Conservation (phyloP, 64 coral and sea anemone species). For the Astreopora myriophthalma region DNA sequence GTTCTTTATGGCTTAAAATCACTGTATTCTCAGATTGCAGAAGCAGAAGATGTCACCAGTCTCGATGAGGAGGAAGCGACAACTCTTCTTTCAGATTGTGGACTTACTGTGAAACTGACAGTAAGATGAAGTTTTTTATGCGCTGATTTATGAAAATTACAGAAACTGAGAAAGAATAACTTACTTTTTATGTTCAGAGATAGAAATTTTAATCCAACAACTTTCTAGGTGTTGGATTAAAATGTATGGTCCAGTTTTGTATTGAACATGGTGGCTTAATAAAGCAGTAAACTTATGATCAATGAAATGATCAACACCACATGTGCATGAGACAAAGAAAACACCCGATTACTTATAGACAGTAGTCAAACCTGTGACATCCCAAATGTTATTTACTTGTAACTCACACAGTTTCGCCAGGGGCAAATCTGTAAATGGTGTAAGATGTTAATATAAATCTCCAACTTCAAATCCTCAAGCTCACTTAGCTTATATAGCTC, state of each 20-base stretch:
- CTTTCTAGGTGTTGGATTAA: background rate
- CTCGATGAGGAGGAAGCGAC: slow-evolving; percentile 74
- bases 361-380: background rate
- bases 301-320: background rate
- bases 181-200: background rate
- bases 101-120: background rate
- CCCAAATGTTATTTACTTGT: background rate
- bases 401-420: background rate
- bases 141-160: background rate
- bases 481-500: background rate
- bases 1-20: background rate
- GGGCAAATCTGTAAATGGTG: background rate
- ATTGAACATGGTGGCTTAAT: background rate
- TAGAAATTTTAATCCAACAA: background rate
- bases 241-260: background rate
- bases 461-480: background rate
- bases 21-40: slow-evolving; percentile 45
- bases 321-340: background rate
- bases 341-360: background rate
- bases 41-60: slow-evolving; percentile 54
- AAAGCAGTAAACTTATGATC: background rate
- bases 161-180: background rate
- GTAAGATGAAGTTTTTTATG: background rate
- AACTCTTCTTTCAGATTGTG: background rate
- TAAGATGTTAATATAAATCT: background rate